Evolutionary conservation across 2,888 invertebrate genomes (phyloP).

Genomic region (Hololepta plana): DNA sequence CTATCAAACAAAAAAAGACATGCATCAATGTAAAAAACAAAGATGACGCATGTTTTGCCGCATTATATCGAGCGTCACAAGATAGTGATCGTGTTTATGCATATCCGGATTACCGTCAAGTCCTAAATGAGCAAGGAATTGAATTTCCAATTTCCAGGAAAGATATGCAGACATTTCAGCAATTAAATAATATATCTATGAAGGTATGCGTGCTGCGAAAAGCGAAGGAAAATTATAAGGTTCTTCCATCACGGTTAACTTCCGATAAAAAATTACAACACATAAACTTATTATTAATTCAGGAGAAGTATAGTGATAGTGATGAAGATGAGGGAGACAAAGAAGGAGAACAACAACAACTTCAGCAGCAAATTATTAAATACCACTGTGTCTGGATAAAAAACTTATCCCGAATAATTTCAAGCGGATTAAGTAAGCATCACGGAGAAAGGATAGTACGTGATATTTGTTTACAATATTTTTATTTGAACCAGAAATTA

Average conservation of each 20-base stretch:
- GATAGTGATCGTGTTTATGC: no score
- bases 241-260: slow-evolving; percentile 6
- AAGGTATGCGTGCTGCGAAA: slow-evolving; percentile 7
- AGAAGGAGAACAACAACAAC: neutral
- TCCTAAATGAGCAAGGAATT: no score
- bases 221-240: slow-evolving; percentile 4
- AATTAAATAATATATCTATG: slow-evolving; percentile 6
- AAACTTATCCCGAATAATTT: neutral
- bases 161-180: slow-evolving; percentile 8
- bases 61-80: no score
- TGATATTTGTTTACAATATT: neutral
- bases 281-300: neutral
- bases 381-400: slow-evolving; percentile 1
- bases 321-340: neutral
- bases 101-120: no score
- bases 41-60: slow-evolving; percentile 8
- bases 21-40: slow-evolving; percentile 8
- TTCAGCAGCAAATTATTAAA: no score
- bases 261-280: no score
- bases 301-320: neutral
- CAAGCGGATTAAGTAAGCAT: neutral
- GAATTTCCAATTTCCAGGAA: slow-evolving; percentile 7
- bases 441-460: neutral
- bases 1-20: slow-evolving; percentile 6
- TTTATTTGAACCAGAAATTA: neutral